Evolutionary conservation across 2,797 vertebrate species (phyloP), one percentile per base, ranked within the genome.

Genomic region (Gila robusta): DNA sequence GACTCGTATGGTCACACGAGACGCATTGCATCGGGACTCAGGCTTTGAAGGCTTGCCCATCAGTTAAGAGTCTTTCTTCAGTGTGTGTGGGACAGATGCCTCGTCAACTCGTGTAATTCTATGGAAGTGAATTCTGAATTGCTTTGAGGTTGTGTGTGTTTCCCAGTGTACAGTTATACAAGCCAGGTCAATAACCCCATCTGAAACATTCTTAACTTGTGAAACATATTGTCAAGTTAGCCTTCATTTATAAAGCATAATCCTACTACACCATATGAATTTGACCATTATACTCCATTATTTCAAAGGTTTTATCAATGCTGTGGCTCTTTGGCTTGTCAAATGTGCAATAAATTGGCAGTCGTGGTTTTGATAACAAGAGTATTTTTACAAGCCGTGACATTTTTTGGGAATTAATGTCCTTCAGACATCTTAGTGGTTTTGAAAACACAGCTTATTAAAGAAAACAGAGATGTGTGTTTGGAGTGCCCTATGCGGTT

Each of bases 361-460:
- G 39, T 19, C 39, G 39, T 69, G 78, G 81, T 83, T 87, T 90
- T 83, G 83, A 70, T 88, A 91, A 89, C 89, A 3, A 44, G 0
- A 81, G 56, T 89, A 86, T 93, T 93, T 93, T 91, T 88, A 89
- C 77, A 89, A 87, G 89, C 62, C 23, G 59, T 88, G 83, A 87
- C 90, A 88, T 88, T 90, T 85, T 80, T 77, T 86, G 89, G 82
- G 91, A 92, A 92, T 91, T 90, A 90, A 90, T 92, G 91, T 90
- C 86, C 84, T 87, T 87, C 89, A 84, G 87, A 87, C 90, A 82
- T 91, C 59, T 86, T 82, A 91, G 89, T 86, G n/a, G 71, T 86
- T 94, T 91, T 94, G 88, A 91, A 95, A 94, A 94, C 92, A 94
- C 72, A 90, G 84, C 90, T 94, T 95, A 94, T 95, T 95, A 95